These are phyloP conservation scores for Rhyacophila brunnea DNA, from an alignment of 1,140 invertebrate species.

Conservation along the genomic window DNA sequence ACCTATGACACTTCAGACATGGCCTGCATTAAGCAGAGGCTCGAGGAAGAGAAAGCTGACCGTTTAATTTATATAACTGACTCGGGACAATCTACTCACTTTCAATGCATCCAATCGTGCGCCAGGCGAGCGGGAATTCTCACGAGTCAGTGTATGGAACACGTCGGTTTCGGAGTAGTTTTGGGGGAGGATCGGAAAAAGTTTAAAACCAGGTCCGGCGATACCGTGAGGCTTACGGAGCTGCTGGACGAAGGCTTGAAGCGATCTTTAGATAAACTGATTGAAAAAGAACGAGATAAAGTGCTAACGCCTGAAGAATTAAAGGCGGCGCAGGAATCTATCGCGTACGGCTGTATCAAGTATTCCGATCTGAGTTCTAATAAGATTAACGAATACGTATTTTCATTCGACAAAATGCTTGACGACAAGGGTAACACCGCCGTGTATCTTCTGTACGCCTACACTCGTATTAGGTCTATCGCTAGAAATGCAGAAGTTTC, in stretches of 20 bases:
- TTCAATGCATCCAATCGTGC: slow-evolving; percentile 73
- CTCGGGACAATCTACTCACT: slow-evolving; percentile 89
- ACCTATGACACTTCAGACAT: slow-evolving; percentile 99
- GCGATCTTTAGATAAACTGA: slow-evolving; percentile 79
- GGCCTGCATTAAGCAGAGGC: slow-evolving; percentile 84
- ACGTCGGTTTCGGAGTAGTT: slow-evolving; percentile 95
- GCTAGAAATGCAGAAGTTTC: slow-evolving; percentile 71
- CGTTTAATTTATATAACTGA: slow-evolving; percentile 97
- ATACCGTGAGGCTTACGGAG: slow-evolving; percentile 87
- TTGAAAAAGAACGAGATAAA: slow-evolving; percentile 89
- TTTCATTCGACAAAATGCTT: slow-evolving; percentile 99
- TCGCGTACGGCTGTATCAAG: slow-evolving; percentile 98
- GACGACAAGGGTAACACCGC: slow-evolving; percentile 99
- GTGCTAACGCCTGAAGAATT: slow-evolving; percentile 83
- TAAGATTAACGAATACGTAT: slow-evolving; percentile 92
- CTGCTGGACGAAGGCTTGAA: slow-evolving; percentile 94
- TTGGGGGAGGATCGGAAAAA: slow-evolving; percentile 99
- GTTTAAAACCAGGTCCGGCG: slow-evolving; percentile 98
- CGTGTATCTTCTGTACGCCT: slow-evolving; percentile 94
- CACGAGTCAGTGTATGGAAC: slow-evolving; percentile 71
- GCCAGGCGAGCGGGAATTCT: slow-evolving; percentile 71
- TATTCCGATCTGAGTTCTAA: slow-evolving; percentile 97
- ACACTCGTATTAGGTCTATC: slow-evolving; percentile 92
- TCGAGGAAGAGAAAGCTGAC: slow-evolving; percentile 85
- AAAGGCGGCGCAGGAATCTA: slow-evolving; percentile 78